These are phyloP conservation scores for Streblospio benedicti DNA, from an alignment of 1,140 invertebrate species.

Conservation along the genomic window DNA sequence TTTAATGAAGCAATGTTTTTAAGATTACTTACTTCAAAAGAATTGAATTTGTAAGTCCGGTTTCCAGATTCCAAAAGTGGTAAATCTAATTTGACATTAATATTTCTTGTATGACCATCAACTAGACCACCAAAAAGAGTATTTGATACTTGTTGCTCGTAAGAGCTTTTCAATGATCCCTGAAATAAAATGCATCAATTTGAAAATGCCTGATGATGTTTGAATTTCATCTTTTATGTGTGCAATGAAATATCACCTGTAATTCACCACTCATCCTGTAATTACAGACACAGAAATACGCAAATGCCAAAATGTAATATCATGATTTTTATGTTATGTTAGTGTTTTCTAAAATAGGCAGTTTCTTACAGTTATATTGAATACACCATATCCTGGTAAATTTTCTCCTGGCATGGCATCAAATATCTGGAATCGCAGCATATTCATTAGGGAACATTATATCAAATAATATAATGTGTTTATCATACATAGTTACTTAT, in stretches of 20 bases:
- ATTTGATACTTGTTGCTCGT: no score
- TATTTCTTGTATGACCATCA: no score
- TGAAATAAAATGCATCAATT: neutral
- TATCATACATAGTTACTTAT: neutral
- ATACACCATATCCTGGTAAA: slow-evolving; percentile 24
- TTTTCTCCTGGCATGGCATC: slow-evolving; percentile 24
- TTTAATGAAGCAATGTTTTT: no score
- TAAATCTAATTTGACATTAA: no score
- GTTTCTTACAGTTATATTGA: slow-evolving; percentile 22
- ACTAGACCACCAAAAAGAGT: no score
- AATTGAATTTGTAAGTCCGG: no score
- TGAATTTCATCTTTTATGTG: neutral
- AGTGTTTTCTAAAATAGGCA: neutral
- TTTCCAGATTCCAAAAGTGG: no score
- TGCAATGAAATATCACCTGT: neutral
- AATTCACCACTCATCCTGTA: neutral
- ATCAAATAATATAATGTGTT: neutral
- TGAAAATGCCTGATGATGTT: neutral
- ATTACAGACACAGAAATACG: neutral
- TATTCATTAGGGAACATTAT: neutral
- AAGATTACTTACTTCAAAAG: no score
- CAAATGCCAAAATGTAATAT: neutral
- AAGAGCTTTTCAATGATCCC: no score
- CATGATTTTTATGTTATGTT: neutral
- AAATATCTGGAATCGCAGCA: slow-evolving; percentile 24